These are phyloP conservation scores for Conops quadrifasciatus DNA, from an alignment of 2,888 invertebrate genomes.

Conservation along the genomic window DNA sequence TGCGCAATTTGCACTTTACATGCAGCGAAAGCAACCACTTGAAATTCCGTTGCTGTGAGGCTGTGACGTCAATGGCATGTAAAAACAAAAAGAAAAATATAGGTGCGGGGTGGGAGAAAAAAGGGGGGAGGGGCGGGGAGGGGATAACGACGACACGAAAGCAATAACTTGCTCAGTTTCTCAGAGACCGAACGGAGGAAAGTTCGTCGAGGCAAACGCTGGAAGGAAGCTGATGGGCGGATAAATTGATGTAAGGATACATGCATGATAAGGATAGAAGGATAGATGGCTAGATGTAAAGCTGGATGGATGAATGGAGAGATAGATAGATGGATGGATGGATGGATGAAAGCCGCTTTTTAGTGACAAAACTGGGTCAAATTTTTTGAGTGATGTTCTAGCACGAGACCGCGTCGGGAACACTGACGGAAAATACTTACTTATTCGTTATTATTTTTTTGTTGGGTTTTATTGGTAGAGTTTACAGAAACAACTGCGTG, in stretches of 20 bases:
- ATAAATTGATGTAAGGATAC: too few relatives aligned
- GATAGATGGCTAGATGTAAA: too few relatives aligned
- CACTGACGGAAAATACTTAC: too few relatives aligned
- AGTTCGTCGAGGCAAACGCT: not conserved
- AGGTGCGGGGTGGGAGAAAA: too few relatives aligned
- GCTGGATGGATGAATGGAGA: too few relatives aligned
- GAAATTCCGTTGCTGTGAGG: not conserved
- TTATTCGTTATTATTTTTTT: too few relatives aligned
- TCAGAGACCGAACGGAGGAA: not conserved
- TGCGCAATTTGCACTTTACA: conserved; percentile 9
- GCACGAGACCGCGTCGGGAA: not conserved
- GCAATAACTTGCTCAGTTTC: not conserved
- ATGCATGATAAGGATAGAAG: too few relatives aligned
- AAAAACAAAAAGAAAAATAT: too few relatives aligned
- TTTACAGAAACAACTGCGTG: too few relatives aligned
- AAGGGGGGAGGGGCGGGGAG: too few relatives aligned
- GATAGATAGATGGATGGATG: not conserved
- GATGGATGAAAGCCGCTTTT: not conserved
- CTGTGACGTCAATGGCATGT: not conserved
- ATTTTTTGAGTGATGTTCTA: conserved; percentile 8
- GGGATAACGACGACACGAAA: not conserved
- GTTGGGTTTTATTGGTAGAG: too few relatives aligned
- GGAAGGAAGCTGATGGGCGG: too few relatives aligned
- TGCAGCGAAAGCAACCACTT: not conserved
- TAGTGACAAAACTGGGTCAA: not conserved